Percentiles rank a stretch among this genome's conserved stretches.
Conservation (phyloP, 2,797 vertebrate species). For the Leuciscus waleckii region DNA sequence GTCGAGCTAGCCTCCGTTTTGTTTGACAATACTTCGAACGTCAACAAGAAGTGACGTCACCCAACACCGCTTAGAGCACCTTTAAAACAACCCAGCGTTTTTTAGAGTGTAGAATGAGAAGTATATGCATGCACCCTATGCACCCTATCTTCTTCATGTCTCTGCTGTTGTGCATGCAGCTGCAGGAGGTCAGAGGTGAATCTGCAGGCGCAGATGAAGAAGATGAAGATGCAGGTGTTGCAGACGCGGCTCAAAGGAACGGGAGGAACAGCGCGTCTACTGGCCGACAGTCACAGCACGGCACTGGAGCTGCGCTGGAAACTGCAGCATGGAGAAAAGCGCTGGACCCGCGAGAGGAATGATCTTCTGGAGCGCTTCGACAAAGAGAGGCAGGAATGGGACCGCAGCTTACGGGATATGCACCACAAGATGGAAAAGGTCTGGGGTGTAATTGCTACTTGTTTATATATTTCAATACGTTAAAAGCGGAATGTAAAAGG, state of each 20-base stretch:
- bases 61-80: no score
- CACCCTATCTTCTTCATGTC: background rate
- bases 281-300: constrained; percentile 88
- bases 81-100: no score
- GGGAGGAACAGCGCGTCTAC: constrained; percentile 88
- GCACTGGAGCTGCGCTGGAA: constrained; percentile 93
- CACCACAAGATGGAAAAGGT: constrained; percentile 87
- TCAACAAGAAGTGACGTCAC: no score
- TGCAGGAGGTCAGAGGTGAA: constrained; percentile 76
- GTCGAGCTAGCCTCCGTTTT: no score
- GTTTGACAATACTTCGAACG: no score
- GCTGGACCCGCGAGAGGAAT: constrained; percentile 87
- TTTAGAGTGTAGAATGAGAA: background rate
- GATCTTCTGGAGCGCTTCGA: constrained; percentile 89
- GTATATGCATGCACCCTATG: background rate
- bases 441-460: background rate
- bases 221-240: constrained; percentile 67
- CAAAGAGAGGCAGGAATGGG: constrained; percentile 88
- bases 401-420: constrained; percentile 85
- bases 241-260: constrained; percentile 76
- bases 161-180: constrained; percentile 60
- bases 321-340: constrained; percentile 90
- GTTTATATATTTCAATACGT: background rate
- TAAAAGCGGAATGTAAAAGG: no score
- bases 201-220: constrained; percentile 62